These are phyloP conservation scores for Siniperca obscura DNA, from an alignment of 2,797 vertebrate species.

Conservation along the genomic window DNA sequence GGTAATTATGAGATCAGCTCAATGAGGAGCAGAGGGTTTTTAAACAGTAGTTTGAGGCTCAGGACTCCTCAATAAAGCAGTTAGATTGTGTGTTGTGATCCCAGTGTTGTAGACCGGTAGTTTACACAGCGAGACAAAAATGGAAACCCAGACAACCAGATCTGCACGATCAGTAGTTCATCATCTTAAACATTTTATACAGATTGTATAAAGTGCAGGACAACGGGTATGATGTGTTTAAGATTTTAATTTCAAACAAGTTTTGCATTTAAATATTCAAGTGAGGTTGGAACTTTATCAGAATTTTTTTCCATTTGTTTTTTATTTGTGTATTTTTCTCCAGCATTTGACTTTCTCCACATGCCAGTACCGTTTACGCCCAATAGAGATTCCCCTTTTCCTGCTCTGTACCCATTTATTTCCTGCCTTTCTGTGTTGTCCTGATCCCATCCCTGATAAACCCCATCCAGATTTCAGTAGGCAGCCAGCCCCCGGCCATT, in stretches of 20 bases:
- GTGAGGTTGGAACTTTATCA: not conserved
- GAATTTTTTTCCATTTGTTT: constrained; percentile 16
- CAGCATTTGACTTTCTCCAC: constrained; percentile 27
- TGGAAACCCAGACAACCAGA: constrained; percentile 40
- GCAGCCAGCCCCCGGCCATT: constrained; percentile 30
- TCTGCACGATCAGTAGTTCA: constrained; percentile 4
- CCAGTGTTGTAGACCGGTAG: constrained; percentile 38
- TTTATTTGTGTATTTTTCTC: constrained; percentile 29
- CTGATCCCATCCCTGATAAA: constrained; percentile 67
- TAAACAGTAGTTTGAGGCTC: constrained; percentile 73
- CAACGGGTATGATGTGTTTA: not conserved
- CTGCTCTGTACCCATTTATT: constrained; percentile 65
- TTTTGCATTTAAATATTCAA: not conserved
- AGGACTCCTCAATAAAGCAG: constrained; percentile 54
- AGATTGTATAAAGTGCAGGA: not conserved
- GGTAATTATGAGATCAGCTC: constrained; percentile 78
- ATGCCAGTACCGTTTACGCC: constrained; percentile 28
- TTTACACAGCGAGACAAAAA: constrained; percentile 40
- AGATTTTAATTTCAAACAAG: not conserved
- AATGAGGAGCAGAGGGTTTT: constrained; percentile 62
- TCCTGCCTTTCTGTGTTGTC: constrained; percentile 74
- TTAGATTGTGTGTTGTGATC: constrained; percentile 57
- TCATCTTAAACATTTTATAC: not conserved
- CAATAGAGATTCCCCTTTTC: constrained; percentile 69
- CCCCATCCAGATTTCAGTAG: constrained; percentile 50